Evolutionary conservation across 2,113 vertebrate genomes (phyloP).

Genomic region (Gambusia holbrooki): DNA sequence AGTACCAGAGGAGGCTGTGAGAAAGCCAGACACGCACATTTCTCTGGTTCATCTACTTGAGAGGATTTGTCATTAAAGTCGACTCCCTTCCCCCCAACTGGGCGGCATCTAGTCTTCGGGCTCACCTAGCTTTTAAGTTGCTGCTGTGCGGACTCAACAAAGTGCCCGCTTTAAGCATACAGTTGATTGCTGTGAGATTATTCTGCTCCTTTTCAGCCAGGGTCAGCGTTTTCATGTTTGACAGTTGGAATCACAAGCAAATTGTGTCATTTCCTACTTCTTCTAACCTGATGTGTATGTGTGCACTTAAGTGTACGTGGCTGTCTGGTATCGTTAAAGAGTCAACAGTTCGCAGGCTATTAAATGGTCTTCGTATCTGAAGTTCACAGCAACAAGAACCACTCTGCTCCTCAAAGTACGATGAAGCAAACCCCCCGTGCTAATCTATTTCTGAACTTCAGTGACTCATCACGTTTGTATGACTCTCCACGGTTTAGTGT

Average conservation of each 20-base stretch:
- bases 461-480: slow-evolving; percentile 39
- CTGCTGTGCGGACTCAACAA: slow-evolving; percentile 43
- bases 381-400: slow-evolving; percentile 19
- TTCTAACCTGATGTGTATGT: slow-evolving; percentile 43
- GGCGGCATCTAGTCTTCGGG: not conserved
- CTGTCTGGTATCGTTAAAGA: slow-evolving; percentile 37
- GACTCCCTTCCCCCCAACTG: not conserved
- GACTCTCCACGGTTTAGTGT: slow-evolving; percentile 8
- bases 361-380: slow-evolving; percentile 31
- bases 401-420: not conserved
- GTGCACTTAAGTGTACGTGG: slow-evolving; percentile 15
- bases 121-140: slow-evolving; percentile 9
- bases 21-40: slow-evolving; percentile 41
- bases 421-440: not conserved
- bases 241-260: slow-evolving; percentile 78
- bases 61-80: slow-evolving; percentile 50
- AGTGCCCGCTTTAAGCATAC: slow-evolving; percentile 56
- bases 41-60: slow-evolving; percentile 38
- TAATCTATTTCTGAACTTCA: slow-evolving; percentile 11
- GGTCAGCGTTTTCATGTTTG: slow-evolving; percentile 76
- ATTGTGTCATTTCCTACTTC: slow-evolving; percentile 79
- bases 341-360: slow-evolving; percentile 37
- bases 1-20: slow-evolving; percentile 30
- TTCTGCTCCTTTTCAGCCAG: slow-evolving; percentile 71
- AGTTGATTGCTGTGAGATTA: slow-evolving; percentile 71